Evolutionary conservation across 2,888 invertebrate species (phyloP).

Genomic region (Thumatha senex): DNA sequence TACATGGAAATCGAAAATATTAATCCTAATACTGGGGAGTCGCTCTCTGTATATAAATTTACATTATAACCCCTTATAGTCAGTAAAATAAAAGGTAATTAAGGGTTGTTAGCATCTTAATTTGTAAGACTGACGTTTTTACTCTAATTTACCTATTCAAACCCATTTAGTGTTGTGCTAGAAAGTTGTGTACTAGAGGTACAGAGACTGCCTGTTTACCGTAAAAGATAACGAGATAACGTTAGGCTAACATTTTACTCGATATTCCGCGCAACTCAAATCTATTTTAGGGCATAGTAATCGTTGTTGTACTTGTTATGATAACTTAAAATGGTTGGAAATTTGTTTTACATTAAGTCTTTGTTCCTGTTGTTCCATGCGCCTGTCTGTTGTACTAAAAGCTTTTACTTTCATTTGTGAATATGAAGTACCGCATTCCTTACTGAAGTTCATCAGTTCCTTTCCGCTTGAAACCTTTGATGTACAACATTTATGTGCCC

Average conservation of each 20-base stretch:
- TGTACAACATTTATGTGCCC: constrained; percentile 40
- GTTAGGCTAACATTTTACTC: constrained; percentile 26
- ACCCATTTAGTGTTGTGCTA: too few relatives aligned
- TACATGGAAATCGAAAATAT: constrained; percentile 27
- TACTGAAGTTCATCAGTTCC: constrained; percentile 30
- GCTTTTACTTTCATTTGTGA: constrained; percentile 19
- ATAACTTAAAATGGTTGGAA: constrained; percentile 12
- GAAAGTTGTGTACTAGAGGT: constrained; percentile 47
- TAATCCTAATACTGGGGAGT: constrained; percentile 6
- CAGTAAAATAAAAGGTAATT: constrained; percentile 8
- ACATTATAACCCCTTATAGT: constrained; percentile 23
- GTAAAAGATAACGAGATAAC: constrained; percentile 43
- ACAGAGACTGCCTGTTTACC: constrained; percentile 40
- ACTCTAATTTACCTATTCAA: not conserved
- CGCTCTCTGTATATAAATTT: constrained; percentile 3
- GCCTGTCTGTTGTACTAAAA: constrained; percentile 8
- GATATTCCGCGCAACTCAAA: not conserved
- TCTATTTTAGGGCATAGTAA: constrained; percentile 24
- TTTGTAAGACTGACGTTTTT: constrained; percentile 19
- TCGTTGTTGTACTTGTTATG: constrained; percentile 12
- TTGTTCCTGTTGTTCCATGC: constrained; percentile 12
- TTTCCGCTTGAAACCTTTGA: constrained; percentile 52
- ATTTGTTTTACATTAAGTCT: constrained; percentile 15
- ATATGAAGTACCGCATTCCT: constrained; percentile 23
- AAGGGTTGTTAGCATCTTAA: constrained; percentile 31